A percentile compares a stretch with the other conserved stretches of the same genome.
These are phyloP conservation scores for Sternotherus odoratus DNA, from an alignment of 2,797 vertebrate genomes.

Conservation along the genomic window DNA sequence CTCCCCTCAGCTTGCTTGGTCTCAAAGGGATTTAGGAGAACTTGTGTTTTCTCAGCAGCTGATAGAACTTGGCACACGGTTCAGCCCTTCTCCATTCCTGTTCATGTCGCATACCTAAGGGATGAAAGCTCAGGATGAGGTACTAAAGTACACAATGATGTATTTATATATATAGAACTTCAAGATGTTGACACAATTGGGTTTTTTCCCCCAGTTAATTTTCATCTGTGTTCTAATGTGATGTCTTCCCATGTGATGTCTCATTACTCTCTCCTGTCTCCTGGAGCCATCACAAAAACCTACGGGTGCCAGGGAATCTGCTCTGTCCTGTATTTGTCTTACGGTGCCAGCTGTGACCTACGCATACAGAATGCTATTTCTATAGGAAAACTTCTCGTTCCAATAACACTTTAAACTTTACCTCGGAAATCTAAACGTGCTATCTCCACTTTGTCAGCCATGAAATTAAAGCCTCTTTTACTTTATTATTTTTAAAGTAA, in stretches of 20 bases:
- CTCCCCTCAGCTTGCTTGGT: neutral
- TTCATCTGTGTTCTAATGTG: neutral
- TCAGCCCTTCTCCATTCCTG: neutral
- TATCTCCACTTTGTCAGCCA: conserved; percentile 12
- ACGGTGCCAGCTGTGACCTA: neutral
- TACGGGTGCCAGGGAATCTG: neutral
- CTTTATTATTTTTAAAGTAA: neutral
- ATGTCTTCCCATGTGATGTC: neutral
- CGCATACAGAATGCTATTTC: neutral
- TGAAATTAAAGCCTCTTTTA: conserved; percentile 46
- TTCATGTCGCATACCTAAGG: neutral
- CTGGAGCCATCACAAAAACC: neutral
- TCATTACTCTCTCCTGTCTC: neutral
- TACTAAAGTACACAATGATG: neutral
- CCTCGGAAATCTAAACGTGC: neutral
- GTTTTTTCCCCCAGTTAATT: neutral
- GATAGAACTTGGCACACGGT: neutral
- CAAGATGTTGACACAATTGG: neutral
- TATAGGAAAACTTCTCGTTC: neutral
- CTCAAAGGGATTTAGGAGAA: neutral
- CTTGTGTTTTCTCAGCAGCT: neutral
- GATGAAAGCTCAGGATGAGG: neutral
- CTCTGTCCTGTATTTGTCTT: neutral
- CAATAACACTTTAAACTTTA: neutral
- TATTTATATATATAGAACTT: neutral